Percentiles rank a stretch among this genome's conserved stretches.
phyloP scores from a whole-genome alignment of 2,113 vertebrate genomes.

The Nesoenas mayeri region DNA sequence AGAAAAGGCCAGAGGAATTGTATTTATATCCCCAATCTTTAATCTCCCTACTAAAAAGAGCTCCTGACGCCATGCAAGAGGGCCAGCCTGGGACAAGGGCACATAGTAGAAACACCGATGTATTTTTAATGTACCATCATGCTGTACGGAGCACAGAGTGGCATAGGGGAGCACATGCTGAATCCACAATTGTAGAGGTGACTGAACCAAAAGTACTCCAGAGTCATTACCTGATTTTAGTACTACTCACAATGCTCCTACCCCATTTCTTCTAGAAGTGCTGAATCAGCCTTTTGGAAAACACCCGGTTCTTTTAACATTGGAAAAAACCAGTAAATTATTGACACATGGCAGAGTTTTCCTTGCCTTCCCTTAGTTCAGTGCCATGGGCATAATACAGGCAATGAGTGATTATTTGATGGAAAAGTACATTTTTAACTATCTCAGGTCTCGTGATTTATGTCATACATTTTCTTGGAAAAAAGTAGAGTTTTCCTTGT shows the following conservation, averaged over 20 bases:
- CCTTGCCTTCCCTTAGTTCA: background rate
- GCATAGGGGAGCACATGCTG: background rate
- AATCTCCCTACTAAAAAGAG: background rate
- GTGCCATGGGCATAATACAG: background rate
- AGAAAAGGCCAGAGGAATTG: background rate
- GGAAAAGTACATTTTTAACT: background rate
- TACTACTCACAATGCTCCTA: background rate
- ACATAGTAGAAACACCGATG: fast-evolving
- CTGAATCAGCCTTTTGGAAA: background rate
- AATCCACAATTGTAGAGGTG: background rate
- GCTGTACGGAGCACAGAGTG: background rate
- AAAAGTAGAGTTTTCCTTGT: background rate
- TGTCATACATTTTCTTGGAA: background rate
- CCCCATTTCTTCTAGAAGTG: background rate
- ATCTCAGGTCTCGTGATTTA: background rate
- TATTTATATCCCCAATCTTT: background rate
- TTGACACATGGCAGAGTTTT: background rate
- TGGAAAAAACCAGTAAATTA: background rate
- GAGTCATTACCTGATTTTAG: background rate
- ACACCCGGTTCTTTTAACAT: background rate
- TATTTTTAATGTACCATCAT: background rate
- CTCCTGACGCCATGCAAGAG: too few relatives aligned
- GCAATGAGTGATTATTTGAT: background rate
- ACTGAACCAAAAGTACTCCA: background rate
- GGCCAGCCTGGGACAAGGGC: background rate